Base-by-base conservation (phyloP, 2,888 invertebrate genomes). In the Orthosia gothica region DNA sequence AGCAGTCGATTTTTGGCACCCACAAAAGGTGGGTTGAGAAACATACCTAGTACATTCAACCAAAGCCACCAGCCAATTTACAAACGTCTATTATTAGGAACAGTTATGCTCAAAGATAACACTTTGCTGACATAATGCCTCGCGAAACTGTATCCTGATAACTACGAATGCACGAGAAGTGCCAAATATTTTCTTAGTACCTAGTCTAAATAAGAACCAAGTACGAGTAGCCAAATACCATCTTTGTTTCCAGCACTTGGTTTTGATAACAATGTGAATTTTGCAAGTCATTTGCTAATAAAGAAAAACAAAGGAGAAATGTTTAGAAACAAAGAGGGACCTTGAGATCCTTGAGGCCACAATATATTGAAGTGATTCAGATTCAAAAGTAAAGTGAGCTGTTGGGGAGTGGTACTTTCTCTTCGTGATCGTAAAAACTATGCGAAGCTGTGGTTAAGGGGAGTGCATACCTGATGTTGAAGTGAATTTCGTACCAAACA, bases 401-500 rank as follows among this genome's bases (percentile, higher is more conserved):
- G 63, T 52, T 65, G n/a, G 59, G 79, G 57, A 81, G 50, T 67
- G 70, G 68, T 76, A 76, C 85, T 87, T 87, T 78, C 87, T 80
- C 76, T 66, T 75, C 66, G 69, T 65, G 61, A 64, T 68, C 63
- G 80, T 81, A 83, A 86, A 76, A 88, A 81, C 74, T 80, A 87
- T 72, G 82, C 78, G 67, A 74, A 78, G 72, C 81, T 74, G 74
- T 79, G 77, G 80, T 85, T 85, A 79, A 72, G 72, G 83, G 83
- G 71, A 78, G 74, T 89, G 90, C 95, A 90, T 92, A 96, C 96
- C 96, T 96, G 96, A 91, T 95, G 93, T 94, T 96, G 96, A 91
- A 96, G 95, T 90, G 96, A 96, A 92, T 96, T 96, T 91, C 96
- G 94, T 93, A 96, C 96, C 93, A 96, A 93, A 94, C 96, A 96